Conservation (phyloP, 1,140 invertebrate species). For the Oedothorax gibbosus region DNA sequence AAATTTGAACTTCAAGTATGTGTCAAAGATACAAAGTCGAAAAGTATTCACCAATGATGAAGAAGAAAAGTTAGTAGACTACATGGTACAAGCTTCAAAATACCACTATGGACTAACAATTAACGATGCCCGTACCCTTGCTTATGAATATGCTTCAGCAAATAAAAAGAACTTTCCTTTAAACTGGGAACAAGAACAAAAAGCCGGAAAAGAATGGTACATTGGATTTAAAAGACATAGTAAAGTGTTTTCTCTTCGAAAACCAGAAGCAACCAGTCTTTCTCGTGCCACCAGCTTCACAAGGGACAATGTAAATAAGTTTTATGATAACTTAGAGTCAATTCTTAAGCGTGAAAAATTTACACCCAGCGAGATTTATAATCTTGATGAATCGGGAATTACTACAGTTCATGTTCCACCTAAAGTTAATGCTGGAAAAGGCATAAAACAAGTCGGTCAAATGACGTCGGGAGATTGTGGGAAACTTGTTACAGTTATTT, state of each 20-base stretch:
- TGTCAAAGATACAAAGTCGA: constrained; percentile 3
- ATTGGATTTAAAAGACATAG: constrained; percentile 64
- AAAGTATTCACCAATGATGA: background rate
- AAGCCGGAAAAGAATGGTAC: constrained; percentile 68
- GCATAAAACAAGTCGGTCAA: too few species aligned
- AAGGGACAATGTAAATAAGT: constrained; percentile 50
- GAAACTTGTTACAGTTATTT: too few species aligned
- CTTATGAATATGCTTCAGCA: constrained; percentile 15
- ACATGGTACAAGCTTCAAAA: background rate
- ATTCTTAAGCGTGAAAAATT: constrained; percentile 62
- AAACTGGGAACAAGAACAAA: constrained; percentile 10
- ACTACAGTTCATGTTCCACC: constrained; percentile 70
- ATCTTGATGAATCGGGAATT: constrained; percentile 72
- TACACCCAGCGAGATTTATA: constrained; percentile 67
- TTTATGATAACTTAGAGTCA: constrained; percentile 46
- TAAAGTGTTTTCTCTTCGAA: constrained; percentile 64
- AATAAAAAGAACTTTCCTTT: constrained; percentile 2
- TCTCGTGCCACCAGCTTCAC: constrained; percentile 69
- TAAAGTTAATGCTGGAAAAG: too few species aligned
- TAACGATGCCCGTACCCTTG: background rate
- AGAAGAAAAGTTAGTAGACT: background rate
- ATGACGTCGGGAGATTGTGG: too few species aligned
- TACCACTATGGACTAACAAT: constrained; percentile 2
- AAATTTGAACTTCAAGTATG: constrained; percentile 9
- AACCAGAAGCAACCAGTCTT: constrained; percentile 68